These are phyloP conservation scores for Agrochola circellaris DNA, from an alignment of 2,888 invertebrate genomes.

Conservation along the genomic window DNA sequence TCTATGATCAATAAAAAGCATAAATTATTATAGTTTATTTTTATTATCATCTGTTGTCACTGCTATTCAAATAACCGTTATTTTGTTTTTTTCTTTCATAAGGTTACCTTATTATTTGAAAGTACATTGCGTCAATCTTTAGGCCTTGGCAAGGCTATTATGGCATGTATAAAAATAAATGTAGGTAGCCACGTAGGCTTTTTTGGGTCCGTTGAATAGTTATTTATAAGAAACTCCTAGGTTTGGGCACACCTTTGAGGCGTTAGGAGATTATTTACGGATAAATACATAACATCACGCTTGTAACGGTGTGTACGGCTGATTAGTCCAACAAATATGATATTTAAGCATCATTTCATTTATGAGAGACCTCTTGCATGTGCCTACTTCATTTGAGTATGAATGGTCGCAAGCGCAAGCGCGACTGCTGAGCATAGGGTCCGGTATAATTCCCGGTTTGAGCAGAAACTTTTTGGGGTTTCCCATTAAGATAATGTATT, in stretches of 20 bases:
- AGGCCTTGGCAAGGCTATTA: slow-evolving; percentile 30
- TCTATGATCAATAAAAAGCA: slow-evolving; percentile 46
- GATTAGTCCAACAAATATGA: not conserved
- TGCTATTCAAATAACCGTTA: slow-evolving; percentile 5
- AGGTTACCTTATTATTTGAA: slow-evolving; percentile 39
- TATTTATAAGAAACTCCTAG: slow-evolving; percentile 7
- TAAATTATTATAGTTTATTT: slow-evolving; percentile 5
- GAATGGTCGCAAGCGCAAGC: not conserved
- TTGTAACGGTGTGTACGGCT: too few species aligned
- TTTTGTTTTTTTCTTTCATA: slow-evolving; percentile 24
- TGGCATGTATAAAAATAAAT: slow-evolving; percentile 43
- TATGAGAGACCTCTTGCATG: not conserved
- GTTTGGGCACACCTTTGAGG: too few species aligned
- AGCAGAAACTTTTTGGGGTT: too few species aligned
- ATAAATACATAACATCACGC: not conserved
- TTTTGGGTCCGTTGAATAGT: slow-evolving; percentile 4
- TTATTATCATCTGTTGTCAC: slow-evolving; percentile 22
- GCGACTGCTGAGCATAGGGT: not conserved
- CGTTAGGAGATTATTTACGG: not conserved
- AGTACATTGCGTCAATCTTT: slow-evolving; percentile 44
- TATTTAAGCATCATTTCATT: not conserved
- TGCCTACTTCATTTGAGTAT: not conserved
- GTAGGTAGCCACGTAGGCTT: not conserved
- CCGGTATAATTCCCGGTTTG: not conserved
- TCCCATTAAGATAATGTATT: too few species aligned